Base-by-base conservation (phyloP, 2,113 vertebrate genomes). In the Lophochroa leadbeateri region DNA sequence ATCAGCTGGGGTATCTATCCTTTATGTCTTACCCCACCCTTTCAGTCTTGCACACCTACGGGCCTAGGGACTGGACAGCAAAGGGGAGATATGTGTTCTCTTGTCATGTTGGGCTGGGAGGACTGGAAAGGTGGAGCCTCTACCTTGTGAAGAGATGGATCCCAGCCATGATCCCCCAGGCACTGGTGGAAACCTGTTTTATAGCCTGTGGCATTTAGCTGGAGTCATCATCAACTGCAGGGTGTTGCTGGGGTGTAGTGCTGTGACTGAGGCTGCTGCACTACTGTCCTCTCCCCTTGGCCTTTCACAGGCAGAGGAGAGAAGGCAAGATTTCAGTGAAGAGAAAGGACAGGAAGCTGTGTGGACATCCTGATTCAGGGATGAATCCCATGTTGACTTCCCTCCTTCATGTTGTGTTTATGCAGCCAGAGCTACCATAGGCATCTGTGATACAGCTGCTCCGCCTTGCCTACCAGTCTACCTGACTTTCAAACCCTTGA, bases 21-120 rank as follows among this genome's bases (percentile, higher is more conserved):
- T 88, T 86, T 72, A 29, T 3, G 14, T 17, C 13, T 83, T 21
- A 41, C 29, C 10, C 92, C 31, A 74, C 24, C 6, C 4, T 9
- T 90, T 91, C 3, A 4, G 27, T 31, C 35, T 41, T 29, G 9
- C 20, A 29, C 18, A 16, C 19, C 46, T 74, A 41, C 49, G 28
- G 35, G 35, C 17, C 60, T 57, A 74, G 70, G 50, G 52, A 49
- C 10, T 5, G 8, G 24, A 76, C 37, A 78, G 28, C 37, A 86
- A 79, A 19, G 23, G 10, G 9, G 20, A 69, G 6, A 65, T 57
- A 10, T 55, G 46, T 90, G 35, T 17, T 67, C n/a, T 88, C 49
- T 52, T 75, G n/a, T 21, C 0, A 0, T 50, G 12, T 50, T 3
- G 1, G 50, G 64, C 33, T 72, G 55, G 49, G 37, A 92, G 60